phyloP scores from a whole-genome alignment of 2,113 vertebrate genomes.

The Nothoprocta perdicaria region DNA sequence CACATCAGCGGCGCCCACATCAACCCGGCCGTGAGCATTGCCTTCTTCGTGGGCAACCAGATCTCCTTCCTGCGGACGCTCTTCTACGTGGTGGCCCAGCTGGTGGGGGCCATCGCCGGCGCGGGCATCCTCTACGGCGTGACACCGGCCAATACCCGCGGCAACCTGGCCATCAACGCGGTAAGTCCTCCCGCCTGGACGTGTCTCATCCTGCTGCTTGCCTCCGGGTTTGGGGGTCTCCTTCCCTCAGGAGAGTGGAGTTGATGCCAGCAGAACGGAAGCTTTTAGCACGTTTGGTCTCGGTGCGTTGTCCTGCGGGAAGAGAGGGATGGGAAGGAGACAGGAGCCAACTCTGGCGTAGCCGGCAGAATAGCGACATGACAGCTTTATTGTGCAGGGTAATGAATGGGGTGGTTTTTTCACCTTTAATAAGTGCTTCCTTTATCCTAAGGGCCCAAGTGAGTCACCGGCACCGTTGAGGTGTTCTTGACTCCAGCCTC shows the following conservation, averaged over 20 bases:
- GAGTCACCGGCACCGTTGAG: constrained; percentile 37
- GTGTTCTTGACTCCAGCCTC: constrained; percentile 25
- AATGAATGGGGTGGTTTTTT: neutral
- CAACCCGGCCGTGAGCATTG: constrained; percentile 82
- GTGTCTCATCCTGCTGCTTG: too few relatives aligned
- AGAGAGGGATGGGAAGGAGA: neutral
- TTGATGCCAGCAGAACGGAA: accelerated
- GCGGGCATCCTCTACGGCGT: constrained; percentile 79
- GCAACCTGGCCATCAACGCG: constrained; percentile 79
- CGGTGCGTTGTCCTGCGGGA: accelerated
- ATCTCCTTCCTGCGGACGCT: constrained; percentile 77
- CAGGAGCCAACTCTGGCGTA: accelerated
- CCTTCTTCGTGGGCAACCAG: constrained; percentile 81
- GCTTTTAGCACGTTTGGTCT: accelerated
- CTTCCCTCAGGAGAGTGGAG: neutral
- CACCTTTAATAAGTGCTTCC: constrained; percentile 51
- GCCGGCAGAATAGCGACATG: neutral
- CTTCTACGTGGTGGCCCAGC: constrained; percentile 81
- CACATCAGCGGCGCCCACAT: constrained; percentile 83
- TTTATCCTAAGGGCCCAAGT: constrained; percentile 49
- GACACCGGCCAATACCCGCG: constrained; percentile 69
- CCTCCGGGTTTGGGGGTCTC: accelerated
- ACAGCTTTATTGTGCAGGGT: constrained; percentile 16
- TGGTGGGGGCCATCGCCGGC: constrained; percentile 79
- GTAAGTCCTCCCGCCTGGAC: constrained; percentile 66